Evolutionary conservation across 1,140 invertebrate genomes (phyloP), one percentile per base, ranked within the genome.

Genomic region (Formica selysi): DNA sequence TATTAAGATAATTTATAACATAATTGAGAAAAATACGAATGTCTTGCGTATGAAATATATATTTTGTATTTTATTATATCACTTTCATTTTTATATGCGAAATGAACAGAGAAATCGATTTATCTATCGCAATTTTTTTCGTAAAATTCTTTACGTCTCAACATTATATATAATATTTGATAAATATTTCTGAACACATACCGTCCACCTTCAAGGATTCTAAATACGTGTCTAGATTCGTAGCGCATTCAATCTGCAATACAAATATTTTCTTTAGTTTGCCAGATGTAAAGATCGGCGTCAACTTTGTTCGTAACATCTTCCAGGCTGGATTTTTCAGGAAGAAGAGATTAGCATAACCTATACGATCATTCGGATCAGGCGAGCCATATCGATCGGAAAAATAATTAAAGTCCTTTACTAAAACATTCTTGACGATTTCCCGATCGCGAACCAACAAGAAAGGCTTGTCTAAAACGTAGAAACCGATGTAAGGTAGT

Each of bases 331-430:
- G 92, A 87, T 92, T 93, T 13, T 92, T 92, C 0, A 94, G 57
- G 7, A 90, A 65, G 76, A 95, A 94, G 0, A 95, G 11, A 87
- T 93, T 93, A 0, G 89, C 67, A 29, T 81, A 87, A 5, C 93
- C 90, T 0, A 94, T 67, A 16, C 86, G 76, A 76, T 94, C 93
- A 0, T 74, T 38, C 19, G 6, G 89, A 85, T 92, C 85, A 0
- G 92, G 62, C 0, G 36, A 10, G 0, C 81, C 38, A 4, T 89
- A 89, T 78, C 93, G 91, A 59, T 95, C 92, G 0, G 54, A 4
- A 59, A 96, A 96, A 44, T 94, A 84, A 54, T 94, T 86, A 76
- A 96, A 96, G 70, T 96, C 96, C 79, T 95, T 96, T 2, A 96
- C 91, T 10, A 95, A 38, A 16, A 96, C 76, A 4, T 94, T 81